Evolutionary conservation across 2,113 vertebrate species (phyloP), one percentile per base, ranked within the genome.

Genomic region (Triplophysa siluroides): DNA sequence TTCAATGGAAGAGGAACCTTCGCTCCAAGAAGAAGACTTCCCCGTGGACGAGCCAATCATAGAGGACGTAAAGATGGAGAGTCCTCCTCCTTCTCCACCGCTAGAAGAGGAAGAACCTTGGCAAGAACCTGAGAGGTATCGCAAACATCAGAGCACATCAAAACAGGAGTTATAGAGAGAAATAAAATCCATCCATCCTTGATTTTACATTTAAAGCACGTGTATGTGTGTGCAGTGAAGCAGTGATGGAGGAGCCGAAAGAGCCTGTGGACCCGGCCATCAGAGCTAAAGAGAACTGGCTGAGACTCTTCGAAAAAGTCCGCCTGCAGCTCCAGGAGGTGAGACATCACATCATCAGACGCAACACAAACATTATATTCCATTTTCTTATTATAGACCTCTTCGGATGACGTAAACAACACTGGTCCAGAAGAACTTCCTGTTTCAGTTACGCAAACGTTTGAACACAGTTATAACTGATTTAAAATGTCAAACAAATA

Each of bases 201-300:
- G 33, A 38, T 38, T 7, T 38, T 1, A 38, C 33, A 38, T 7
- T 72, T 16, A 18, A 21, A 13, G 52, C 7, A 10, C 7, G 7
- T 56, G 19, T 56, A 3, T 21, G 3, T 16, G 50, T 52, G 13
- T 18, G 82, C 83, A 92, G 90, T 91, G 94, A 88, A 88, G 93
- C 94, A 80, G 91, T 90, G 23, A 83, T 84, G 2, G 92, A 90
- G 41, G 94, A 96, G 79, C 91, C 91, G 21, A 95, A 93, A 81
- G 95, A 96, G 67, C 92, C 95, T 45, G 94, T 96, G 82, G 92
- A 93, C 64, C 92, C 92, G 41, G 90, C 91, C 18, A 92, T 95
- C 50, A 92, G 96, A 82, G 97, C 97, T 67, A 99, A 97, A 86
- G 93, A 96, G 85, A 99, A 98, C 92, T 99, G 97, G 97, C 86